phyloP scores from a whole-genome alignment of 2,113 vertebrate genomes.

The Melospiza georgiana region DNA sequence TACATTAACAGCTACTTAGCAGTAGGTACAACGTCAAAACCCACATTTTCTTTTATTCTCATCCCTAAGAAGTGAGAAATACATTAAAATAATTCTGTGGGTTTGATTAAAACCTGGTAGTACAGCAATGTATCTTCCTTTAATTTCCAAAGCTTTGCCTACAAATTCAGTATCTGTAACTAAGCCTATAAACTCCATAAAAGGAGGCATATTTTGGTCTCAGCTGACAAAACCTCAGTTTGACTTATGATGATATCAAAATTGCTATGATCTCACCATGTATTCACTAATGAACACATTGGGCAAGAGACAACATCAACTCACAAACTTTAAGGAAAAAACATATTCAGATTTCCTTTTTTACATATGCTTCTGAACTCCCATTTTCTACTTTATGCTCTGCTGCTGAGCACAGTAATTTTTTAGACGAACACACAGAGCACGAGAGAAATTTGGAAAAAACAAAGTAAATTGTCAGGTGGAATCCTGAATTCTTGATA shows the following conservation, averaged over 20 bases:
- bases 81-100: not conserved
- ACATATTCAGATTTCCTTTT: not conserved
- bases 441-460: not conserved
- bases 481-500: not conserved
- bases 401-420: not conserved
- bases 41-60: not conserved
- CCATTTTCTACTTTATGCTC: not conserved
- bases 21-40: slow-evolving; percentile 6
- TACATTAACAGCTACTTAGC: slow-evolving; percentile 17
- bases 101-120: not conserved
- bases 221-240: not conserved
- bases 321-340: not conserved
- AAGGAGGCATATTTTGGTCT: not conserved
- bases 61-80: not conserved
- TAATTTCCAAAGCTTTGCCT: not conserved
- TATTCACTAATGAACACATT: not conserved
- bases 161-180: not conserved
- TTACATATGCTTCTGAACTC: not conserved
- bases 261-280: not conserved
- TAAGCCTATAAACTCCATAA: not conserved
- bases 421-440: not conserved
- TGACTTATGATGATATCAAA: not conserved
- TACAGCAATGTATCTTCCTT: not conserved
- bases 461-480: not conserved
- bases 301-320: not conserved